Base-by-base conservation (phyloP, 2,113 vertebrate species). In the Colistium nudipinnis region DNA sequence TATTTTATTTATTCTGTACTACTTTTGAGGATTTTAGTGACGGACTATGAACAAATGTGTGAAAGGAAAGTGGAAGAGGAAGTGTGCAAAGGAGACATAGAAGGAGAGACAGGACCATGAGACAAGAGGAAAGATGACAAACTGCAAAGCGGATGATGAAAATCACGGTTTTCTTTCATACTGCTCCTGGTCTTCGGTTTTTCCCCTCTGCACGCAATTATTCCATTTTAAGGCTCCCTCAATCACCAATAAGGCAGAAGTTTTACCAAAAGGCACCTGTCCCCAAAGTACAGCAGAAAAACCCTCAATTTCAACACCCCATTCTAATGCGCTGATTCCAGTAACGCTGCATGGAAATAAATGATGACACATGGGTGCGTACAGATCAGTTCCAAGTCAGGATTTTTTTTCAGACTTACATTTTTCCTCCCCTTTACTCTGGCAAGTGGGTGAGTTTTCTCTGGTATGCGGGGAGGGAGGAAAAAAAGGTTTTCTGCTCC, bases 291-390 rank as follows among this genome's bases (percentile, higher is more conserved):
- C 44, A 16, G 53, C 57, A 44, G 39, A 63, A 55, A 62, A 68
- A 73, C 24, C 17, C 62, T 45, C 52, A 8, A 1, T 54, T 72
- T 78, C 84, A 74, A 69, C 70, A 66, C 75, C 54, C 38, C 11
- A 2, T 19, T 35, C 62, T 71, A 54, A 74, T 54, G 48, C 49
- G 52, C 10, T 31, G 71, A 65, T 76, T 84, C 77, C 77, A 73
- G 83, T 64, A 87, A 81, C 31, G 38, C 41, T 44, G 22, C 61
- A 14, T 81, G 75, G 64, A 73, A 59, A 63, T 83, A 81, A 87
- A 81, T 59, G 74, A 78, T 79, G 78, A 85, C 85, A 87, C 76
- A 76, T 87, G 82, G 76, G 16, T 17, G 45, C 10, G 22, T 35
- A 31, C 3, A 41, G 30, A 63, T 6, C 49, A 2, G n/a, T 2